These are phyloP conservation scores for Clivina fossor DNA, from an alignment of 2,888 invertebrate genomes.

Conservation along the genomic window DNA sequence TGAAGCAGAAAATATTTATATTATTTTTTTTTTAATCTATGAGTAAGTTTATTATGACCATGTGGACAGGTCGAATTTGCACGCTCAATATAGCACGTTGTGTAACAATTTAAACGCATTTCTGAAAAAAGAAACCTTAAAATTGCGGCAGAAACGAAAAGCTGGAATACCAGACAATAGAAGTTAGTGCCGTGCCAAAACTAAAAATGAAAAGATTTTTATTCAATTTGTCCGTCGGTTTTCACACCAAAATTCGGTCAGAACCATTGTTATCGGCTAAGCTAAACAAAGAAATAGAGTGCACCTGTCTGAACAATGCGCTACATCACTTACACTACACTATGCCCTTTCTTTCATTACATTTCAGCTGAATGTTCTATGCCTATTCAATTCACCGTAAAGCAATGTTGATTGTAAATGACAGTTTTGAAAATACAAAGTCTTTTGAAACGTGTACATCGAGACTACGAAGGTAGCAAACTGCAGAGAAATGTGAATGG, in stretches of 20 bases:
- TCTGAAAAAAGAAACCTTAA: not conserved
- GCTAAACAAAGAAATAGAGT: too few species aligned
- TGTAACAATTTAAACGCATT: slow-evolving; percentile 1
- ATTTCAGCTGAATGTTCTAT: not conserved
- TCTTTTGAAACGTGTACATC: too few species aligned
- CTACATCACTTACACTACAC: not conserved
- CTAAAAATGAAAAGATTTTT: slow-evolving; percentile 2
- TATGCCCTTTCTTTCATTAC: not conserved
- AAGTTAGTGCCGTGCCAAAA: not conserved
- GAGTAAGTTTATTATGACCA: too few species aligned
- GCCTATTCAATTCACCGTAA: not conserved
- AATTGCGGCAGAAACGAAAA: not conserved
- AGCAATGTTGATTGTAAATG: slow-evolving; percentile 20
- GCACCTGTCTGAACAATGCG: not conserved
- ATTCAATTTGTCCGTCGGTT: slow-evolving; percentile 1
- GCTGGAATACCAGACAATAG: not conserved
- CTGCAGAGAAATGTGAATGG: too few species aligned
- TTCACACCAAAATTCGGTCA: not conserved
- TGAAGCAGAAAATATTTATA: too few species aligned
- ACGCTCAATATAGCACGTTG: slow-evolving; percentile 5
- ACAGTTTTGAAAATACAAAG: slow-evolving; percentile 30
- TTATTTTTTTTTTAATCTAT: too few species aligned
- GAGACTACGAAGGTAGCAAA: too few species aligned
- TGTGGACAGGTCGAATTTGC: not conserved
- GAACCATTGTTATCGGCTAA: too few species aligned